Evolutionary conservation across 2,797 vertebrate species (phyloP).

Genomic region (Anomalospiza imberbis): DNA sequence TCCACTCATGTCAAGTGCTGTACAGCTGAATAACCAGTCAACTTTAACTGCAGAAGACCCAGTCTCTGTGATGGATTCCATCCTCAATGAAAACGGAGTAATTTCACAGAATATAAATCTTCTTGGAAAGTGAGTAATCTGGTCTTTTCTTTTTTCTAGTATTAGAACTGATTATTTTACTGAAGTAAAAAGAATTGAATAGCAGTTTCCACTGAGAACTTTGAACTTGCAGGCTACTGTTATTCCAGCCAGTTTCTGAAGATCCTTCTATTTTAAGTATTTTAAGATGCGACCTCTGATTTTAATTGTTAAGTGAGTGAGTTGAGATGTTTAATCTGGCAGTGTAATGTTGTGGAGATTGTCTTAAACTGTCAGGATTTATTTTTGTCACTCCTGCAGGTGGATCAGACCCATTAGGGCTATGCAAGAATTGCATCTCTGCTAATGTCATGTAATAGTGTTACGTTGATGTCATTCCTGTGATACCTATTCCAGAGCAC

Average conservation of each 20-base stretch:
- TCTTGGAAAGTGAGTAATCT: slow-evolving; percentile 90
- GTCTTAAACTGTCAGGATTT: not conserved
- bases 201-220: not conserved
- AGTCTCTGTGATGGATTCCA: slow-evolving; percentile 95
- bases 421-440: not conserved
- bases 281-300: not conserved
- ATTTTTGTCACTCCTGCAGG: not conserved
- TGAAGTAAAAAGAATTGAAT: not conserved
- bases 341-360: not conserved
- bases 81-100: slow-evolving; percentile 88
- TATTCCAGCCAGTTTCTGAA: not conserved
- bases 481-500: not conserved
- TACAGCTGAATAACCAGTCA: slow-evolving; percentile 85
- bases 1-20: slow-evolving; percentile 73
- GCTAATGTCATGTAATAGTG: not conserved
- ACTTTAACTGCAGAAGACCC: slow-evolving; percentile 86
- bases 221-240: not conserved
- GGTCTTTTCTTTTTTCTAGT: not conserved
- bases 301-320: not conserved
- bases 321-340: not conserved
- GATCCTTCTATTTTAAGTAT: not conserved
- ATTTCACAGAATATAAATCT: slow-evolving; percentile 93
- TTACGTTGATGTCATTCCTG: not conserved
- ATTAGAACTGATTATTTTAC: not conserved
- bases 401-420: not conserved